phyloP scores from a whole-genome alignment of 2,888 invertebrate genomes.

The Dolichopus griseipennis region DNA sequence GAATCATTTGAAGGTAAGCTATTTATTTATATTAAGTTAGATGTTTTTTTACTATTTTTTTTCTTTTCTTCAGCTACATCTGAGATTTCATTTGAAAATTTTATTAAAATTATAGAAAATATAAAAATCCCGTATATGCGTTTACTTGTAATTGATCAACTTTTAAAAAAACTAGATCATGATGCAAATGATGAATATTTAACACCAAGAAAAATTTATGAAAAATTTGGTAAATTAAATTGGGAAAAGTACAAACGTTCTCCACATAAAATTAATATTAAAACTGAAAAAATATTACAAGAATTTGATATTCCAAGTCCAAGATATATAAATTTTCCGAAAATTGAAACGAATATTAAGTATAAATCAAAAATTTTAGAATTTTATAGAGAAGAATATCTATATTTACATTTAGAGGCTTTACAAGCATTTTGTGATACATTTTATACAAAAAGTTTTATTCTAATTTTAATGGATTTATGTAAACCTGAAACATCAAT shows the following conservation, averaged over 20 bases:
- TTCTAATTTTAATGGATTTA: slow-evolving; percentile 9
- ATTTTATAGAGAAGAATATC: slow-evolving; percentile 31
- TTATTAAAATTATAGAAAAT: slow-evolving; percentile 14
- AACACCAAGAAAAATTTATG: slow-evolving; percentile 31
- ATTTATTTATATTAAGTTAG: too few species aligned
- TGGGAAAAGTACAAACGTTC: slow-evolving; percentile 32
- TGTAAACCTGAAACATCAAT: not conserved
- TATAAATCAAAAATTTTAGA: slow-evolving; percentile 12
- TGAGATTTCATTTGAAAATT: not conserved
- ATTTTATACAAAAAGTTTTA: slow-evolving; percentile 28
- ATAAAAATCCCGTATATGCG: slow-evolving; percentile 34
- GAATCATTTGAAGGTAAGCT: slow-evolving; percentile 31
- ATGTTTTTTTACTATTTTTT: too few species aligned
- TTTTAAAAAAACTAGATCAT: slow-evolving; percentile 29
- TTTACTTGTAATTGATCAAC: slow-evolving; percentile 33
- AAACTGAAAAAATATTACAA: not conserved
- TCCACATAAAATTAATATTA: not conserved
- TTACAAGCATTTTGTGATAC: slow-evolving; percentile 33
- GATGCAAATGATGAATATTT: slow-evolving; percentile 23
- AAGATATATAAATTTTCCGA: slow-evolving; percentile 10
- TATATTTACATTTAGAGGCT: slow-evolving; percentile 30
- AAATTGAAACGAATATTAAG: slow-evolving; percentile 23
- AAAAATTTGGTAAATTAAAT: slow-evolving; percentile 31
- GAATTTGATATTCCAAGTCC: not conserved
- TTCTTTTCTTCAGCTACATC: too few species aligned